Evolutionary conservation across 2,113 vertebrate species (phyloP).

Genomic region (Jaculus jaculus): DNA sequence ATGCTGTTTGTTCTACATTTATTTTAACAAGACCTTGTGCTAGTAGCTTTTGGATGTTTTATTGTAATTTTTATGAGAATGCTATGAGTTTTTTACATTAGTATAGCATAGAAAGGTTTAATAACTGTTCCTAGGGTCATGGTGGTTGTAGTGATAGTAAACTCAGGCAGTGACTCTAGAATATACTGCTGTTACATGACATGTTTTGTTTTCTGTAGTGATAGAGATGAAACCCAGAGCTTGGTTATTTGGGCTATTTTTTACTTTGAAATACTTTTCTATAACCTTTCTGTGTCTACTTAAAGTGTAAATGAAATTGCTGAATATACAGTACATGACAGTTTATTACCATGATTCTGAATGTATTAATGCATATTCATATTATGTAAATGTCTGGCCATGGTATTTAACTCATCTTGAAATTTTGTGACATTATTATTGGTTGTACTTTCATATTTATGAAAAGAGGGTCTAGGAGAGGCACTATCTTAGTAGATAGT

Average conservation of each 20-base stretch:
- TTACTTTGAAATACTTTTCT: background rate
- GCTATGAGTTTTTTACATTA: background rate
- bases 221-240: background rate
- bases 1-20: constrained; percentile 16
- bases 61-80: background rate
- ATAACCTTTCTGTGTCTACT: background rate
- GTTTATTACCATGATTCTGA: background rate
- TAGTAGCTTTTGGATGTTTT: background rate
- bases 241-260: background rate
- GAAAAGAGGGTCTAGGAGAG: background rate
- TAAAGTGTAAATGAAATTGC: background rate
- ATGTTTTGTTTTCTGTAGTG: background rate
- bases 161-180: background rate
- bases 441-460: background rate
- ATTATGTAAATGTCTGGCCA: background rate
- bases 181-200: background rate
- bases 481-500: background rate
- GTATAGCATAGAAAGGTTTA: background rate
- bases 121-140: background rate
- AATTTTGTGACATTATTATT: background rate
- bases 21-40: background rate
- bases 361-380: background rate
- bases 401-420: background rate
- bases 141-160: background rate
- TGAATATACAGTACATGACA: background rate